Evolutionary conservation across 2,113 vertebrate species (phyloP).

Genomic region (Onychostoma macrolepis): DNA sequence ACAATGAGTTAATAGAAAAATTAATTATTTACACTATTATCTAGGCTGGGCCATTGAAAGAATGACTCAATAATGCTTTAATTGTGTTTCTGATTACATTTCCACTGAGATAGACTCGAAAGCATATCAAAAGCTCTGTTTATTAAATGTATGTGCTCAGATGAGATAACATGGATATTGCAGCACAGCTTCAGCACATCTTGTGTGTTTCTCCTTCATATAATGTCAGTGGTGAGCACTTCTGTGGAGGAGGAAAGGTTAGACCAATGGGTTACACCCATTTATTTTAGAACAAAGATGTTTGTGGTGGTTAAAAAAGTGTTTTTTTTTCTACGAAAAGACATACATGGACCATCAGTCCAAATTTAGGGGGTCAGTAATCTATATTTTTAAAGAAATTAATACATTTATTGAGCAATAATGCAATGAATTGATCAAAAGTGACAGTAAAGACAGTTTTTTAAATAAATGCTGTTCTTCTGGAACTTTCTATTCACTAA

Average conservation of each 20-base stretch:
- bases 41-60: slow-evolving; percentile 22
- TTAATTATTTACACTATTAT: slow-evolving; percentile 49
- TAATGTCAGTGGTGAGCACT: not conserved
- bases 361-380: not conserved
- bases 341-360: not conserved
- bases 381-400: not conserved
- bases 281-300: not conserved
- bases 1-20: slow-evolving; percentile 43
- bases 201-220: not conserved
- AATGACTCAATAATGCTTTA: slow-evolving; percentile 30
- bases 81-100: slow-evolving; percentile 34
- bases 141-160: not conserved
- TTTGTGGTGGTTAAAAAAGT: not conserved
- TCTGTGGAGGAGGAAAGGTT: not conserved
- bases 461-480: not conserved
- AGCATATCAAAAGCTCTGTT: not conserved
- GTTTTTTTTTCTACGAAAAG: not conserved
- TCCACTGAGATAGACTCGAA: slow-evolving; percentile 18
- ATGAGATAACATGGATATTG: slow-evolving; percentile 16
- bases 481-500: not conserved
- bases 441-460: not conserved
- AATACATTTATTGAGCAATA: not conserved
- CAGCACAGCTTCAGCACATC: not conserved
- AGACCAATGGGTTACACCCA: not conserved
- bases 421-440: not conserved